Conservation (phyloP, 2,797 vertebrate species). For the Hyperoplus immaculatus region DNA sequence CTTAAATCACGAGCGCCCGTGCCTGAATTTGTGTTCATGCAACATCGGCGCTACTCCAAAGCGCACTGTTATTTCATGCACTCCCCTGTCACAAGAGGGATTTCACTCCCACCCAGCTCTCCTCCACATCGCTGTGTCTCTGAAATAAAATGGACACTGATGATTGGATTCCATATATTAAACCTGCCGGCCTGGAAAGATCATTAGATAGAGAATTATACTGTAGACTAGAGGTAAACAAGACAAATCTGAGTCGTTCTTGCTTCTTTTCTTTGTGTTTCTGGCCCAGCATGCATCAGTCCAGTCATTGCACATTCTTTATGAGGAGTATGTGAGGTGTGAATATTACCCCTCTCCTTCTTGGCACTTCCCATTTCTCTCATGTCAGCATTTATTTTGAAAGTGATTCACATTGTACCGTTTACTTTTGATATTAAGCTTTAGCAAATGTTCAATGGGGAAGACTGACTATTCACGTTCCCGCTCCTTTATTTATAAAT, state of each 20-base stretch:
- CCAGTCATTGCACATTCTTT: constrained; percentile 29
- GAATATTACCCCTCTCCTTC: constrained; percentile 18
- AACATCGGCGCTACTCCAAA: constrained; percentile 41
- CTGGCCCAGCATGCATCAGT: constrained; percentile 18
- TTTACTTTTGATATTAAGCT: constrained; percentile 8
- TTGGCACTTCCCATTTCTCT: constrained; percentile 10
- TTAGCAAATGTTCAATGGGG: too few relatives aligned
- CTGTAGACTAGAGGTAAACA: constrained; percentile 61
- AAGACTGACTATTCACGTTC: too few relatives aligned
- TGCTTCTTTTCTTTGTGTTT: not conserved
- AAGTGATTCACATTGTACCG: not conserved
- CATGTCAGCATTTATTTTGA: constrained; percentile 31
- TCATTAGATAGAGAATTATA: constrained; percentile 67
- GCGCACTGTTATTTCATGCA: constrained; percentile 37
- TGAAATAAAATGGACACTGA: constrained; percentile 59
- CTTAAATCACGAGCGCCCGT: constrained; percentile 55
- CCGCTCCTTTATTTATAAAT: too few relatives aligned
- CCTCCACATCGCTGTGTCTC: constrained; percentile 27
- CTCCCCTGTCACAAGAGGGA: constrained; percentile 31
- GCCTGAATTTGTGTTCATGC: constrained; percentile 49
- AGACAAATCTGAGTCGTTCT: constrained; percentile 55
- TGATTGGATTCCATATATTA: constrained; percentile 69
- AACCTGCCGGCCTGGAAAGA: constrained; percentile 65
- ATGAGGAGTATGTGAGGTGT: constrained; percentile 52
- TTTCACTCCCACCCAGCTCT: constrained; percentile 1